These are phyloP conservation scores for Eumacrocentrus americanus DNA, from an alignment of 2,888 invertebrate species.

Conservation along the genomic window DNA sequence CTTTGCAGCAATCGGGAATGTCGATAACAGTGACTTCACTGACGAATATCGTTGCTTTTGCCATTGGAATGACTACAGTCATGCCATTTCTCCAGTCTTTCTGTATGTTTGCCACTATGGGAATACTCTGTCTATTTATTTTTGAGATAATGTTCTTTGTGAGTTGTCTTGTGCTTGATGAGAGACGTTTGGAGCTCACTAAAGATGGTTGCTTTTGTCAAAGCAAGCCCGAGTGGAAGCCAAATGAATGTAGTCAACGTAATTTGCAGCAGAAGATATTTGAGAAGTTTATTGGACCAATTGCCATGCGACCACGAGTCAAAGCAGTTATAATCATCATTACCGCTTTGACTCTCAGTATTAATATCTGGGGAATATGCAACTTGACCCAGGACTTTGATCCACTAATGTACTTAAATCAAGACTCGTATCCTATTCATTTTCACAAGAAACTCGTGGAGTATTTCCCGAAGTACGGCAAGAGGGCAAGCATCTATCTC, in stretches of 20 bases:
- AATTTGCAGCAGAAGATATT: slow-evolving; percentile 58
- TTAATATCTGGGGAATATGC: slow-evolving; percentile 56
- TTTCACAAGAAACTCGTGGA: slow-evolving; percentile 54
- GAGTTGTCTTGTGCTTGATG: slow-evolving; percentile 62
- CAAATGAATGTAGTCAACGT: slow-evolving; percentile 59
- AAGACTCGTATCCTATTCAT: slow-evolving; percentile 56
- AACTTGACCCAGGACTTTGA: slow-evolving; percentile 59
- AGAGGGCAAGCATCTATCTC: slow-evolving; percentile 54
- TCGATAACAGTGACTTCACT: slow-evolving; percentile 64
- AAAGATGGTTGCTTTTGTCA: slow-evolving; percentile 56
- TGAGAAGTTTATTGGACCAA: slow-evolving; percentile 57
- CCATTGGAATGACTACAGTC: slow-evolving; percentile 63
- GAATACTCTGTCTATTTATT: slow-evolving; percentile 61
- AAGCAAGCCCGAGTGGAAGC: slow-evolving; percentile 52
- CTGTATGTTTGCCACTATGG: slow-evolving; percentile 63
- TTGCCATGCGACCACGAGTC: slow-evolving; percentile 36
- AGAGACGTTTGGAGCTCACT: slow-evolving; percentile 53
- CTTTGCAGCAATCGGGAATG: slow-evolving; percentile 61
- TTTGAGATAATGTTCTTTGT: slow-evolving; percentile 63
- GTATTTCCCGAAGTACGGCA: slow-evolving; percentile 56
- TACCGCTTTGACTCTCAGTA: slow-evolving; percentile 50
- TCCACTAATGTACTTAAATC: slow-evolving; percentile 58
- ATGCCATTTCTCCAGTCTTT: slow-evolving; percentile 64
- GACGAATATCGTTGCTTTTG: slow-evolving; percentile 64
- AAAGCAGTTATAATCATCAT: slow-evolving; percentile 57